Evolutionary conservation across 2,888 invertebrate genomes (phyloP), one percentile per base, ranked within the genome.

Genomic region (Saturnia pavonia): DNA sequence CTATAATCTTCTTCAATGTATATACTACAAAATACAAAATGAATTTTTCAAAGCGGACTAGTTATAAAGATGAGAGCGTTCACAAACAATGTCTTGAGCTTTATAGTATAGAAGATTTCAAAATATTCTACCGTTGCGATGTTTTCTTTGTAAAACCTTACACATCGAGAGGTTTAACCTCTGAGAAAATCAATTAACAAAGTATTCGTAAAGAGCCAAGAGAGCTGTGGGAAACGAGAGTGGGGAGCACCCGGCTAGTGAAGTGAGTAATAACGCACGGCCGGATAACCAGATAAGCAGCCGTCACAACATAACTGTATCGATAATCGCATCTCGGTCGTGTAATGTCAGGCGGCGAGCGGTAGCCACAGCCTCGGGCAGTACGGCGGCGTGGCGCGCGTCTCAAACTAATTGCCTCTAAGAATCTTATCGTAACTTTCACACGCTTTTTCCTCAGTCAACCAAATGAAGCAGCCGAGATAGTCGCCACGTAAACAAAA

Each of bases 291-390:
- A 88, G 89, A 89, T 89, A 89, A 88, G 83, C 84, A 83, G 82
- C 87, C 87, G 89, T 90, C 90, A 90, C 88, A 90, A 88, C 87
- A 88, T 89, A 91, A 90, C 89, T 87, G 91, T 88, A 89, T 87
- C 90, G 85, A 86, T 89, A 90, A 91, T 88, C 88, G 86, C 89
- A 90, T 90, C 90, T 88, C 82, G 84, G 83, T 85, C 84, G 85
- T 85, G 85, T 87, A 87, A 87, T 87, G 87, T 84, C 87, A 86
- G 82, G 79, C 83, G 79, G 81, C 80, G 81, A 80, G 82, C 88
- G 84, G 90, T 87, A 88, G 90, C 91, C 79, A 16, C 69, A 78
- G 85, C 84, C 81, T 80, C 77, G 84, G 88, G 84, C 82, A n/a
- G n/a, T n/a, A n/a, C n/a, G n/a, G n/a, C n/a, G n/a, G n/a, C n/a